A percentile compares a stretch with the other conserved stretches of the same genome.
Conservation (phyloP, 2,113 vertebrate genomes). For the Cromileptes altivelis region DNA sequence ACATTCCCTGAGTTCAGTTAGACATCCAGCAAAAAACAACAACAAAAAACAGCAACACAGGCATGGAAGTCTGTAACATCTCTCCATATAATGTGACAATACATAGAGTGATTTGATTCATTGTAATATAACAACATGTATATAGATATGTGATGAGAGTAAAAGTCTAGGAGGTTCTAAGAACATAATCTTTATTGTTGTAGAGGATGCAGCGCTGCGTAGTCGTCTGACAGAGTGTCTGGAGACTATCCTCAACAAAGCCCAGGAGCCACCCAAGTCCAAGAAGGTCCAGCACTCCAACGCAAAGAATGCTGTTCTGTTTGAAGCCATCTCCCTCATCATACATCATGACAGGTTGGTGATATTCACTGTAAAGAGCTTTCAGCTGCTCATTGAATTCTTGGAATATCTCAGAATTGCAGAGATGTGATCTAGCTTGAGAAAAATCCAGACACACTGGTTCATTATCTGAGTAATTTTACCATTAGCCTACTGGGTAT, state of each 20-base stretch:
- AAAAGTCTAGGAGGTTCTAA: background rate
- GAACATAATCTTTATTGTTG: background rate
- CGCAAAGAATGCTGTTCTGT: slow-evolving; percentile 92
- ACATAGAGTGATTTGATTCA: background rate
- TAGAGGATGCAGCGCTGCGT: slow-evolving; percentile 89
- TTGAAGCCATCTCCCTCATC: slow-evolving; percentile 92
- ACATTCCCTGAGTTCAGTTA: no score
- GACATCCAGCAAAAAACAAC: no score
- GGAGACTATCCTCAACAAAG: slow-evolving; percentile 93
- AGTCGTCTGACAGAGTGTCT: slow-evolving; percentile 91
- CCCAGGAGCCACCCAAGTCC: slow-evolving; percentile 92
- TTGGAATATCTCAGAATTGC: background rate
- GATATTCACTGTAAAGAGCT: background rate
- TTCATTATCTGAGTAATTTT: background rate
- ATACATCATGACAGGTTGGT: slow-evolving; percentile 90
- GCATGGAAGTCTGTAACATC: background rate
- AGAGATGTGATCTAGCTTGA: background rate
- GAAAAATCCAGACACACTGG: background rate
- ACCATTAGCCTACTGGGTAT: background rate
- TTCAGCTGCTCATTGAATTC: background rate
- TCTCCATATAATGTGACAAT: background rate
- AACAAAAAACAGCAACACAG: no score
- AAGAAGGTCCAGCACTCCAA: slow-evolving; percentile 95
- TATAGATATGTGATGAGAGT: background rate
- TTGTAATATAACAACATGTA: background rate